Percentiles rank a stretch among this genome's conserved stretches.
Evolutionary conservation across 2,113 vertebrate species (phyloP).

Genomic region (Zingel zingel): DNA sequence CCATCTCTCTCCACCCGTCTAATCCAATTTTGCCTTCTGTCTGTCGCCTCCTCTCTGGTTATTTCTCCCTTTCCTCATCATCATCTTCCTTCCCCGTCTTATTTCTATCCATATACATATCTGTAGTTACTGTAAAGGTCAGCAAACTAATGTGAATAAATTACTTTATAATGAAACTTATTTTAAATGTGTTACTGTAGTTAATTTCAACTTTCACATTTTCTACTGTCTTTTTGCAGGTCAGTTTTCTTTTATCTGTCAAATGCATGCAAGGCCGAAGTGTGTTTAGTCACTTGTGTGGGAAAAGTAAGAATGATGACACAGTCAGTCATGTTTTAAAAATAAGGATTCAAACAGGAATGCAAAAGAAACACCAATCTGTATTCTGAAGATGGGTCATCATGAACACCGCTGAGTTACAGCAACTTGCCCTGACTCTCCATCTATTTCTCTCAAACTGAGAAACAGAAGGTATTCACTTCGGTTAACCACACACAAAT

Average conservation of each 20-base stretch:
- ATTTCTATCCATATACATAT: constrained; percentile 19
- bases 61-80: constrained; percentile 16
- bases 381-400: constrained; percentile 39
- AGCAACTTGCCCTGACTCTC: constrained; percentile 22
- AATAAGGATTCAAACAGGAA: not conserved
- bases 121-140: constrained; percentile 44
- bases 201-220: not conserved
- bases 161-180: constrained; percentile 7
- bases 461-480: constrained; percentile 41
- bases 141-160: constrained; percentile 33
- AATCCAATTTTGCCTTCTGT: constrained; percentile 39
- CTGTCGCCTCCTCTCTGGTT: constrained; percentile 7
- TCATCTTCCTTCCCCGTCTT: not conserved
- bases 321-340: constrained; percentile 17
- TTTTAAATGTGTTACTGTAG: not conserved
- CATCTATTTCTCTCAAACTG: not conserved
- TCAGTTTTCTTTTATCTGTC: not conserved
- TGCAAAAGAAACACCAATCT: not conserved
- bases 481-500: constrained; percentile 15
- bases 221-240: not conserved
- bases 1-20: constrained; percentile 46
- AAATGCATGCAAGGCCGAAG: not conserved
- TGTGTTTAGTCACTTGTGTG: not conserved
- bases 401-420: not conserved
- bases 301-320: not conserved